Conservation (phyloP, 2,797 vertebrate species). For the Loris lydekkerianus region DNA sequence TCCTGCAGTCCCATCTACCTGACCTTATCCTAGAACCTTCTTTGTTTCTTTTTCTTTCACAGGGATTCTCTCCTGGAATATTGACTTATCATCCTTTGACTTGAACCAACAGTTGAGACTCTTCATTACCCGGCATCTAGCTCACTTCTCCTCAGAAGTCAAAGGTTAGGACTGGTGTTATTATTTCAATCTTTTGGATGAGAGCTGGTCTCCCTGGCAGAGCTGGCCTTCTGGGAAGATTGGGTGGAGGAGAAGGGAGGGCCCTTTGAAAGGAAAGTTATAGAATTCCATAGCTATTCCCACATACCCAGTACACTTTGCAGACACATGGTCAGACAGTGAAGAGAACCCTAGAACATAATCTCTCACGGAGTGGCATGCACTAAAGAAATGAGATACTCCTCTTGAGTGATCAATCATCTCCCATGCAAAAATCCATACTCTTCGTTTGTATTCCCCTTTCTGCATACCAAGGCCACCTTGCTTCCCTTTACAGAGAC, state of each 20-base stretch:
- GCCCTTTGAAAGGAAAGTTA: neutral
- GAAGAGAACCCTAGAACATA: neutral
- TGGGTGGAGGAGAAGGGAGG: neutral
- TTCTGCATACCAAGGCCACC: neutral
- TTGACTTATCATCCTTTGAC: conserved; percentile 91
- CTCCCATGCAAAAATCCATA: conserved; percentile 16
- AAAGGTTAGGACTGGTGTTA: conserved; percentile 93
- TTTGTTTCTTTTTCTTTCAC: conserved; percentile 63
- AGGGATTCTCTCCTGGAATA: conserved; percentile 95
- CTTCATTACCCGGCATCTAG: conserved; percentile 95
- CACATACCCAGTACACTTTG: neutral
- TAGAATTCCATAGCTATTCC: neutral
- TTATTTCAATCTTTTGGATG: conserved; percentile 72
- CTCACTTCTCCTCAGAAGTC: conserved; percentile 96
- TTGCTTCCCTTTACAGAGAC: conserved; percentile 21
- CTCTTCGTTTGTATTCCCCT: neutral
- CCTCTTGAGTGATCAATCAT: conserved; percentile 39
- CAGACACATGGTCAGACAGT: neutral
- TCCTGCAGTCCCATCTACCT: neutral
- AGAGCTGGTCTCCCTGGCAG: conserved; percentile 53
- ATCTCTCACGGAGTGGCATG: neutral
- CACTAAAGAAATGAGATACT: conserved; percentile 37
- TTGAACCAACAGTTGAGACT: conserved; percentile 95
- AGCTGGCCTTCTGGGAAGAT: conserved; percentile 59
- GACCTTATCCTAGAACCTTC: conserved; percentile 47